These are phyloP conservation scores for Ctenochaetus hawaiiensis DNA, from an alignment of 2,797 vertebrate species.

Conservation along the genomic window DNA sequence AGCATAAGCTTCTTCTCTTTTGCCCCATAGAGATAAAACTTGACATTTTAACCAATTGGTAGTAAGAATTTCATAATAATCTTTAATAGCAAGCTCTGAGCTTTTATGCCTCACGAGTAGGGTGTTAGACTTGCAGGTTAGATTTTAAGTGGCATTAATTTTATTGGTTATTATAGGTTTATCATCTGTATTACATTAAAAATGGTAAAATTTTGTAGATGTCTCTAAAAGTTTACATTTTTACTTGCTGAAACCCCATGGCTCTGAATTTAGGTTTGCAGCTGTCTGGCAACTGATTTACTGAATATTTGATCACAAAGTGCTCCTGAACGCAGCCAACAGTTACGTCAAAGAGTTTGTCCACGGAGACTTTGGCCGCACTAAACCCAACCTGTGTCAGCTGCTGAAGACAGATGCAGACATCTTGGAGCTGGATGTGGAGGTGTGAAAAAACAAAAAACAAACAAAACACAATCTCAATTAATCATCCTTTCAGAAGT, in stretches of 20 bases:
- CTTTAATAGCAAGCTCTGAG: too few species aligned
- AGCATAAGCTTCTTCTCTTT: too few species aligned
- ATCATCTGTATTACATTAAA: too few species aligned
- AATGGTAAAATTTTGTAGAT: too few species aligned
- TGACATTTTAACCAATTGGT: too few species aligned
- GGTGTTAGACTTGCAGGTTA: too few species aligned
- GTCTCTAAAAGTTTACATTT: not conserved
- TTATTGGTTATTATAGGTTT: too few species aligned
- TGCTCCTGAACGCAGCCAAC: conserved; percentile 78
- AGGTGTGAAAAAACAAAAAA: conserved; percentile 63
- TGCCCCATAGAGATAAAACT: too few species aligned
- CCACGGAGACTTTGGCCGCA: conserved; percentile 97
- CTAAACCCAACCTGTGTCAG: conserved; percentile 92
- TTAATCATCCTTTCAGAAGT: not conserved
- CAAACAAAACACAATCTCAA: not conserved
- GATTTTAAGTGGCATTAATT: too few species aligned
- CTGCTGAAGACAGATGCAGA: conserved; percentile 91
- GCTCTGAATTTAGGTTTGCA: not conserved
- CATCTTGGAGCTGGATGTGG: conserved; percentile 97
- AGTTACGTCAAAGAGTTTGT: conserved; percentile 99
- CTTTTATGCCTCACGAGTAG: too few species aligned
- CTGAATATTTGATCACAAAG: not conserved
- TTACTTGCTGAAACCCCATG: not conserved
- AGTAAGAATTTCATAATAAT: too few species aligned
- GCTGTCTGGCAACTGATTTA: too few species aligned